Percentiles rank a stretch among this genome's conserved stretches.
phyloP scores from a whole-genome alignment of 2,113 vertebrate genomes.

The Oenanthe oenanthe region DNA sequence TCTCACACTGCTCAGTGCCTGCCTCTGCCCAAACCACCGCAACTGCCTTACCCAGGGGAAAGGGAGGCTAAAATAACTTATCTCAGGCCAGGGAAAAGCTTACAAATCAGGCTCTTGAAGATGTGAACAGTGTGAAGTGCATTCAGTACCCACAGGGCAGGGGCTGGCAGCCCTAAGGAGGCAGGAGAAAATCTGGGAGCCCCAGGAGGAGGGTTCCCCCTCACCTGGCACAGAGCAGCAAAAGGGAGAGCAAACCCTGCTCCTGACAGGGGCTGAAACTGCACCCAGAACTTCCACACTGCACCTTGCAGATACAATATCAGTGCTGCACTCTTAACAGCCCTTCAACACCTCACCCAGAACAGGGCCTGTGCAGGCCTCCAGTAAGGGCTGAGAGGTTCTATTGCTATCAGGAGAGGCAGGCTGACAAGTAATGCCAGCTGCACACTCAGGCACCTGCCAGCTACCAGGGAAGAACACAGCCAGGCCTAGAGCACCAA shows the following conservation, averaged over 20 bases:
- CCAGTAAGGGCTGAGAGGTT: background rate
- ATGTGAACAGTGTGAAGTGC: accelerated
- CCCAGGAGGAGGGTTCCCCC: background rate
- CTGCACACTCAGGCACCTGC: background rate
- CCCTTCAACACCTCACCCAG: background rate
- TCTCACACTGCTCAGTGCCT: background rate
- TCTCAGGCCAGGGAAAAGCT: background rate
- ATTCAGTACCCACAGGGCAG: background rate
- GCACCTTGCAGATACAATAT: background rate
- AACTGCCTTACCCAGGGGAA: background rate
- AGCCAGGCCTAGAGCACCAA: background rate
- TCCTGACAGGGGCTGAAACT: background rate
- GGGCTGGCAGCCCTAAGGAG: background rate
- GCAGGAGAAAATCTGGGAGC: background rate
- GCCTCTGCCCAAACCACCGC: background rate
- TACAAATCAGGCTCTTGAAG: background rate
- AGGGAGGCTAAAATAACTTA: background rate
- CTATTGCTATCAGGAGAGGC: background rate
- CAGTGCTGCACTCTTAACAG: background rate
- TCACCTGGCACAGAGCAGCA: background rate
- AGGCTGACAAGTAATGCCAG: background rate
- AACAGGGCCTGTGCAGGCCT: background rate
- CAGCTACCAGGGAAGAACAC: background rate
- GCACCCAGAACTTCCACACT: background rate
- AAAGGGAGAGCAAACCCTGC: slow-evolving; percentile 5